Base-by-base conservation (phyloP, 2,113 vertebrate genomes). In the Candoia aspera region DNA sequence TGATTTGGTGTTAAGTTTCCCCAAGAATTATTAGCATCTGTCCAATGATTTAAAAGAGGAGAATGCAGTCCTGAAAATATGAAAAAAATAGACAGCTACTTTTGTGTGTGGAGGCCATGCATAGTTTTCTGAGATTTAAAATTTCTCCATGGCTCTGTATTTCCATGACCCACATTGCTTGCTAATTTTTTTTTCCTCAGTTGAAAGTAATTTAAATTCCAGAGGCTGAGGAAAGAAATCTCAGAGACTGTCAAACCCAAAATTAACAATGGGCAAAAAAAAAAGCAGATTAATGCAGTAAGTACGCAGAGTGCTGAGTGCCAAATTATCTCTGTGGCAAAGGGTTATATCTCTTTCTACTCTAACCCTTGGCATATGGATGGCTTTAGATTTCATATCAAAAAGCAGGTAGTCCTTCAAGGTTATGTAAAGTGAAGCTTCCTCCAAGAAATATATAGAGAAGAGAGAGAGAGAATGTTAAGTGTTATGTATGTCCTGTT, bases 1-100 rank as follows among this genome's bases (percentile, higher is more conserved):
- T 96, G 97, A 96, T 96, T 95, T 96, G 89, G 96, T 93, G 92
- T 96, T 96, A 95, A 97, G 93, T 95, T 97, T 97, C 95, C 86
- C 29, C 93, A 93, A 90, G 96, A 97, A 97, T 97, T 97, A 97
- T 97, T 96, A 97, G 90, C 79, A 94, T 95, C 92, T 90, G 62
- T 9, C 57, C 95, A 95, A 92, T 96, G 94, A 96, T 95, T 96
- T 97, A 95, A 96, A 90, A 91, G 94, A 93, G 60, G 64, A 96
- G 90, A 83, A 92, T 95, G 92, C 60, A 93, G 26, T 21, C 96
- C 94, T 92, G 29, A 96, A 97, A 97, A 94, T 89, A 96, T 95
- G 92, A 95, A 95, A 95, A 95, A 73, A 96, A 96, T 96, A 96
- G 96, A 96, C 95, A 92, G 91, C 95, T 92, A 93, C 86, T 0